Evolutionary conservation across 2,113 vertebrate genomes (phyloP).

Genomic region (Rhea americana): DNA sequence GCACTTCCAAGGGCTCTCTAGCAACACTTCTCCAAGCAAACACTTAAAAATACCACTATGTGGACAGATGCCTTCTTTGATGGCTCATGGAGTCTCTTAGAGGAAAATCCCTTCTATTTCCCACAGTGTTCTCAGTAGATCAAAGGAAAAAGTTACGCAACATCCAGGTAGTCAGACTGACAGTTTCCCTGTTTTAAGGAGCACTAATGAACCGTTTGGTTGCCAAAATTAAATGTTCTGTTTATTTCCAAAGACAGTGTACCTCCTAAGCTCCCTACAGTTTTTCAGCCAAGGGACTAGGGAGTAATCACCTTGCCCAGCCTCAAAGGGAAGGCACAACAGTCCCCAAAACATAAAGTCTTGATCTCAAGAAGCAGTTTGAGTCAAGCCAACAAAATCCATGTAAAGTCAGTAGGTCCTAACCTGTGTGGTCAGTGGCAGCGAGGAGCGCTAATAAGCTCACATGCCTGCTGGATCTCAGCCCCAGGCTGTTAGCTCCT

Average conservation of each 20-base stretch:
- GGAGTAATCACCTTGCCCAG: background rate
- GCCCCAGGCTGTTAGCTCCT: background rate
- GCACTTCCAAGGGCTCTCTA: background rate
- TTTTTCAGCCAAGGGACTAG: background rate
- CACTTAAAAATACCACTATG: background rate
- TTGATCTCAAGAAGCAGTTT: background rate
- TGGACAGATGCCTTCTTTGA: background rate
- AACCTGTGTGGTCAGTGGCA: background rate
- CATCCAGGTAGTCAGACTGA: background rate
- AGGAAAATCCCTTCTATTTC: background rate
- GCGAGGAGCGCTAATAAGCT: background rate
- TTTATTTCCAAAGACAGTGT: background rate
- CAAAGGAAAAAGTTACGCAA: background rate
- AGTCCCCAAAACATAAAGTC: background rate
- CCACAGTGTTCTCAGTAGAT: background rate
- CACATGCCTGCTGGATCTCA: rapidly evolving
- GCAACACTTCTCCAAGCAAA: background rate
- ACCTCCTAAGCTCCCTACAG: background rate
- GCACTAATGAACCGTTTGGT: background rate
- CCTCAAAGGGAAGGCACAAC: background rate
- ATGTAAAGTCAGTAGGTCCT: background rate
- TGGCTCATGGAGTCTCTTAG: background rate
- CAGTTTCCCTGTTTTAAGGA: background rate
- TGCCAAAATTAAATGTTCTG: background rate
- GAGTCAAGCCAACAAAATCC: background rate